Conservation (phyloP, 2,797 vertebrate genomes). For the Muraenolepis orangiensis region DNA sequence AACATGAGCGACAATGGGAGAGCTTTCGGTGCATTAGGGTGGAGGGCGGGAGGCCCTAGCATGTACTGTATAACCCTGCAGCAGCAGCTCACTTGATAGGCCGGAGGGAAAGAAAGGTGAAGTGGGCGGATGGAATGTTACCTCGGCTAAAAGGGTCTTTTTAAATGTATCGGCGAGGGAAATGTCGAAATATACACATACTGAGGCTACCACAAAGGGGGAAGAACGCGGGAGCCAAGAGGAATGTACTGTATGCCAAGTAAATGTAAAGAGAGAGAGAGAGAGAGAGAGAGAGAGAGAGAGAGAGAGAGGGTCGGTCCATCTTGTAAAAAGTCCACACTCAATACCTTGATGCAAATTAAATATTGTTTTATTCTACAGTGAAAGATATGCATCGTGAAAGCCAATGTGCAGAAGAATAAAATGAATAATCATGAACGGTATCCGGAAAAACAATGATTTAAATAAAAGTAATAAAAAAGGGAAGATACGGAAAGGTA, state of each 20-base stretch:
- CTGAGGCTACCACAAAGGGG: neutral
- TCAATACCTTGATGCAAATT: conserved; percentile 32
- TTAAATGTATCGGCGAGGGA: neutral
- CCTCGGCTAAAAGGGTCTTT: neutral
- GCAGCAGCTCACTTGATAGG: neutral
- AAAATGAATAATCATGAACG: conserved; percentile 17
- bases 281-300: too few relatives aligned
- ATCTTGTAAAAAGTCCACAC: neutral
- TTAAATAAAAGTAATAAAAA: conserved; percentile 33
- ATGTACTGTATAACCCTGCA: neutral
- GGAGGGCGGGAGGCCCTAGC: neutral
- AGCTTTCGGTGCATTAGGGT: neutral
- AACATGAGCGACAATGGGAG: neutral
- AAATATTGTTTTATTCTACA: conserved; percentile 65
- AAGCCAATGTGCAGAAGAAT: conserved; percentile 36
- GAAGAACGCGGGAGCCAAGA: too few relatives aligned
- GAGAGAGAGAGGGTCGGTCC: neutral
- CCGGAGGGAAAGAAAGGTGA: neutral
- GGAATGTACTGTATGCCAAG: too few relatives aligned
- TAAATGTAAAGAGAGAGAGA: too few relatives aligned
- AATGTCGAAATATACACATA: neutral
- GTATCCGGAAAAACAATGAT: conserved; percentile 14
- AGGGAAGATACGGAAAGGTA: conserved; percentile 14
- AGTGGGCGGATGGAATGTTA: neutral
- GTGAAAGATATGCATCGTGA: conserved; percentile 32